Base-by-base conservation (phyloP, 1,140 invertebrate genomes). In the Papilio machaon region DNA sequence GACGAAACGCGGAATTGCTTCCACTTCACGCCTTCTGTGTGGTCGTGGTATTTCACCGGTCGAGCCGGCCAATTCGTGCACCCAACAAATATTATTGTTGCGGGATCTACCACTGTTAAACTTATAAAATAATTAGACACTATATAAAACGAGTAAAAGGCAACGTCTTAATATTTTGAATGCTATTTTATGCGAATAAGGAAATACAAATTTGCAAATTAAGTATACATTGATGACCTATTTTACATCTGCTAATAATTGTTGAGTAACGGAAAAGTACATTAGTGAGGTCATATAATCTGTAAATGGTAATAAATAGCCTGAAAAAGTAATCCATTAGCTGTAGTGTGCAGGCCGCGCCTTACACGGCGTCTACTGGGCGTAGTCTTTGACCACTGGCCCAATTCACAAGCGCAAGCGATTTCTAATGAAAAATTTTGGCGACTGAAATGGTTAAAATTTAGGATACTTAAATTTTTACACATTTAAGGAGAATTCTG, bases 291-390 rank as follows among this genome's bases (percentile, higher is more conserved):
- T 81, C 85, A 86, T 86, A 84, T 86, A 86, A 86, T 85, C 81
- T 82, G 86, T 85, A 85, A 76, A 88, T 87, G 87, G 87, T 89
- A 87, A 90, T 89, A 90, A 88, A 86, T 84, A 83, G 82, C 85
- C 87, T 83, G 90, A 90, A 90, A 76, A 90, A 90, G 88, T 89
- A 91, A 91, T 91, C 90, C 90, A 91, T 91, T 91, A 91, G 88
- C 47, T 9, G 17, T 81, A 84, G 89, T 91, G 89, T 91, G 90
- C 90, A 90, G 77, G 89, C 89, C 90, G 85, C 90, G 87, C 89
- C 90, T 90, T 89, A 82, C 82, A 54, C 73, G 82, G 84, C 49
- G 85, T 85, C 84, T 80, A 83, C 85, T 88, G 90, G 90, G 90
- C 87, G 89, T 88, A 85, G 89, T 86, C 86, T 85, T 83, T 87